Evolutionary conservation across 2,888 invertebrate genomes (phyloP).

Genomic region (Fragum fragum): DNA sequence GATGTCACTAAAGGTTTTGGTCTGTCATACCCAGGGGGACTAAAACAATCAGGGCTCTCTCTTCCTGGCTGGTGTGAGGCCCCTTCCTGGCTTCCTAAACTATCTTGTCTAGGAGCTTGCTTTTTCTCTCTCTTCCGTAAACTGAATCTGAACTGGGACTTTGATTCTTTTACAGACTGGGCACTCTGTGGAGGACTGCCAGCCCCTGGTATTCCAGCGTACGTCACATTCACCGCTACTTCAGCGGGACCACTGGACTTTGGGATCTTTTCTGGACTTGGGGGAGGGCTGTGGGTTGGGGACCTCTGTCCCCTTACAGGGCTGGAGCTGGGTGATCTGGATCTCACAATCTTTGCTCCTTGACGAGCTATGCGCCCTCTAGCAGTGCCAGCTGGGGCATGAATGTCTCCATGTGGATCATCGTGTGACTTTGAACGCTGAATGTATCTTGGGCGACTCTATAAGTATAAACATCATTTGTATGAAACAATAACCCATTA

Average conservation of each 20-base stretch:
- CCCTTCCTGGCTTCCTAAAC: neutral
- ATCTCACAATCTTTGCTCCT: constrained; percentile 82
- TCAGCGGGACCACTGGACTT: constrained; percentile 48
- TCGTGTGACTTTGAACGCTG: constrained; percentile 85
- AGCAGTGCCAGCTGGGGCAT: constrained; percentile 81
- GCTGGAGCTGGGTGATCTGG: constrained; percentile 84
- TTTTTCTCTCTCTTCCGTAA: constrained; percentile 41
- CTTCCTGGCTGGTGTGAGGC: neutral
- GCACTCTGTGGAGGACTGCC: constrained; percentile 59
- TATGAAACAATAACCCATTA: too few relatives aligned
- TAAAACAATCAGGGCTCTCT: constrained; percentile 35
- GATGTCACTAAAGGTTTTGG: constrained; percentile 49
- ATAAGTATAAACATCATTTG: constrained; percentile 42
- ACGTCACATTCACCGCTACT: constrained; percentile 43
- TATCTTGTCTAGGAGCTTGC: constrained; percentile 6
- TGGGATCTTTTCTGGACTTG: constrained; percentile 30
- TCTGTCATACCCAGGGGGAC: constrained; percentile 51
- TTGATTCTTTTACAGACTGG: constrained; percentile 48
- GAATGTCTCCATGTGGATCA: constrained; percentile 79
- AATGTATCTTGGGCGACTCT: constrained; percentile 82
- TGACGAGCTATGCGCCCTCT: constrained; percentile 84
- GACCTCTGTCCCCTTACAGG: constrained; percentile 86
- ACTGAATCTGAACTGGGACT: constrained; percentile 53
- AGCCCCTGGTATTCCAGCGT: constrained; percentile 45
- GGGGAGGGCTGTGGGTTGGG: constrained; percentile 48